phyloP scores from a whole-genome alignment of 2,797 vertebrate genomes.

The Loris lydekkerianus region DNA sequence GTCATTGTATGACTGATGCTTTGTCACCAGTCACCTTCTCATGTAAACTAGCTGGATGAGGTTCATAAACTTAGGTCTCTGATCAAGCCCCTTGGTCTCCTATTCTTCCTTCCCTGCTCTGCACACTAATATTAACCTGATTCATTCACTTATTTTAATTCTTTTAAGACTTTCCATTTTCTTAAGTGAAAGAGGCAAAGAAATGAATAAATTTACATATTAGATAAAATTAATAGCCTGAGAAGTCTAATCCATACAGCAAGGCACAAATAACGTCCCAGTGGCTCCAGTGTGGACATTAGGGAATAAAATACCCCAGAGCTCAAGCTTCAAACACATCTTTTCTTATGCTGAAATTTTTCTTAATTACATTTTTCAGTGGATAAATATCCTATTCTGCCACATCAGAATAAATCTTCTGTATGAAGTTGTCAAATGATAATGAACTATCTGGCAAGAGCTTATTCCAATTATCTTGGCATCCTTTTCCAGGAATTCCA shows the following conservation, averaged over 20 bases:
- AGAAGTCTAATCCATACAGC: conserved; percentile 14
- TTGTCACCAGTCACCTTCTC: neutral
- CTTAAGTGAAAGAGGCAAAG: conserved; percentile 32
- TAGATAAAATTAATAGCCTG: neutral
- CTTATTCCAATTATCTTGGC: neutral
- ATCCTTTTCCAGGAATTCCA: neutral
- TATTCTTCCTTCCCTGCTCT: neutral
- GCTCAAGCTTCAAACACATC: neutral
- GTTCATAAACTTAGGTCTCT: neutral
- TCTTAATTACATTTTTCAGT: conserved; percentile 57
- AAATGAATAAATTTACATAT: conserved; percentile 45
- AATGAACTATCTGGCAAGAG: neutral
- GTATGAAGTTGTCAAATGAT: neutral
- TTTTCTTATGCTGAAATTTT: conserved; percentile 46
- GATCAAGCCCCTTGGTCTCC: neutral
- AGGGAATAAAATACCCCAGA: neutral
- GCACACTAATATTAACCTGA: neutral
- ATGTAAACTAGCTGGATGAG: neutral
- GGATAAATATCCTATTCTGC: conserved; percentile 45
- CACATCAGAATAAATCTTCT: conserved; percentile 52
- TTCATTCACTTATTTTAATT: conserved; percentile 29
- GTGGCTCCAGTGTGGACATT: neutral
- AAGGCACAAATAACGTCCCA: neutral
- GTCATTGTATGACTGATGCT: neutral
- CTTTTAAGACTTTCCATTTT: neutral